Base-by-base conservation (phyloP, 2,113 vertebrate genomes). In the Lutjanus erythropterus region DNA sequence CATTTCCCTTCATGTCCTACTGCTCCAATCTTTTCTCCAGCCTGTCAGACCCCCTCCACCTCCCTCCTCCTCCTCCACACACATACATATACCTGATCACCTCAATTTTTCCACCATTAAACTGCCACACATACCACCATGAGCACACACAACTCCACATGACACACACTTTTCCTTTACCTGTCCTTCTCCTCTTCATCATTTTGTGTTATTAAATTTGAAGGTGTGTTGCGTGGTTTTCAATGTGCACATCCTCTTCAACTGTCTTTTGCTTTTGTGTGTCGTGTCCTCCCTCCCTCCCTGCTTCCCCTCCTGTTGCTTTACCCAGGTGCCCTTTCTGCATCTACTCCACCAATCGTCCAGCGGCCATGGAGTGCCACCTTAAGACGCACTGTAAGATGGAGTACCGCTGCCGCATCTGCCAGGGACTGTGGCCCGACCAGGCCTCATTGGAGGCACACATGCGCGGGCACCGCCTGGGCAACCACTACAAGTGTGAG, bases 371-470 rank as follows among this genome's bases (percentile, higher is more conserved):
- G 97, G 98, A 98, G 94, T 98, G 97, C 96, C 98, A 99, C 96
- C 96, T 99, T 90, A 99, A 97, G 96, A 99, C 97, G 88, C 98
- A 99, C 96, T 97, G 97, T 94, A 98, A 98, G 96, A 96, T 97
- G 97, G 98, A 99, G 95, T 97, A 98, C 96, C 98, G 97, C 94
- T 99, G 98, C 93, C 97, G 98, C 93, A 99, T 99, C 97, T 99
- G 98, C 96, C 97, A 98, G 95, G 95, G 95, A 84, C 96, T 97
- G 94, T 98, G 97, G 96, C 94, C 96, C 75, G 97, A 97, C 94
- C 98, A 97, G 95, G 95, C 97, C 92, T 97, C 98, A 93, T 95
- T 99, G 96, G 98, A 99, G 95, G 95, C 96, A 93, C 98, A 99
- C 95, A 96, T 97, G 92, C 98, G 98, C 66, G 96, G 96, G 86